Evolutionary conservation across 2,797 vertebrate genomes (phyloP).

Genomic region (Diceros bicornis): DNA sequence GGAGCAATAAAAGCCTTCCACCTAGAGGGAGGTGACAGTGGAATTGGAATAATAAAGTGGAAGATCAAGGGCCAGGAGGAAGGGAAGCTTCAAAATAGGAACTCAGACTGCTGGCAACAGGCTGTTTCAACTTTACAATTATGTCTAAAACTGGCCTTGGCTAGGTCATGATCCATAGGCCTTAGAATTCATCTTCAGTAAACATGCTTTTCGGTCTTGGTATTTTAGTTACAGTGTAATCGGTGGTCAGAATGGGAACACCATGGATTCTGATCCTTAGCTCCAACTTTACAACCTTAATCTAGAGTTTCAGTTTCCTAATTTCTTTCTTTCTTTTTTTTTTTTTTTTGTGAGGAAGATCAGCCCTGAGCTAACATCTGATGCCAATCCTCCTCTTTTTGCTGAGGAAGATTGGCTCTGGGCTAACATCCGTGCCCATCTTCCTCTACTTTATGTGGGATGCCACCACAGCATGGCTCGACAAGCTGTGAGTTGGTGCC

Average conservation of each 20-base stretch:
- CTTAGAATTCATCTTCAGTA: constrained; percentile 38
- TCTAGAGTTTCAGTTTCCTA: neutral
- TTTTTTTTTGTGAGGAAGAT: too few species aligned
- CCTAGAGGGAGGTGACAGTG: neutral
- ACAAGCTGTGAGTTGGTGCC: too few species aligned
- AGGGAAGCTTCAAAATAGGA: neutral
- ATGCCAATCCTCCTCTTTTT: too few species aligned
- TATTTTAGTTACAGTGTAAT: neutral
- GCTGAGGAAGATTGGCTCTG: too few species aligned
- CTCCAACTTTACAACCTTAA: neutral
- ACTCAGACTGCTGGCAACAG: neutral
- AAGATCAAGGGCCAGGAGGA: neutral
- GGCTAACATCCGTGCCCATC: too few species aligned
- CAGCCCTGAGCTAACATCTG: too few species aligned
- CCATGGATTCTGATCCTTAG: neutral
- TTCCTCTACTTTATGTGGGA: too few species aligned
- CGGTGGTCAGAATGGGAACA: neutral
- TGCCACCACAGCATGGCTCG: too few species aligned
- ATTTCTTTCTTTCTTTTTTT: neutral
- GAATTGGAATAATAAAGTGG: neutral
- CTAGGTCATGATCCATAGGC: neutral
- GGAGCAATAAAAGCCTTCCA: neutral
- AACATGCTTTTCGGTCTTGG: neutral
- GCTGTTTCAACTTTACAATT: neutral
- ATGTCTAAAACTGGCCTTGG: neutral